phyloP scores from a whole-genome alignment of 2,797 vertebrate species.

The Sebastes miniatus region DNA sequence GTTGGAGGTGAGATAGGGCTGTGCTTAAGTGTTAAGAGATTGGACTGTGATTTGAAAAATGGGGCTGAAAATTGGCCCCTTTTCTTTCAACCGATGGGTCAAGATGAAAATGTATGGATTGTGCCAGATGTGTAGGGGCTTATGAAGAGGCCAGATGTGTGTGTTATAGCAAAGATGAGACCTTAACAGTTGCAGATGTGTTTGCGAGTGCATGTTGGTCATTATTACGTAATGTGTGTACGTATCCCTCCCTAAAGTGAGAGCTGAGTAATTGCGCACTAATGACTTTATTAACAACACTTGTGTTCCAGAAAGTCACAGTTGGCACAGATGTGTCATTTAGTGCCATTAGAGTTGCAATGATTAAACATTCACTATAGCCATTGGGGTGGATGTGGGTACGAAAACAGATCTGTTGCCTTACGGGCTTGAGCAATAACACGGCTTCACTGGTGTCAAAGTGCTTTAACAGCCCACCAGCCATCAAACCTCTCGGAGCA shows the following conservation, averaged over 20 bases:
- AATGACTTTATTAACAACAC: slow-evolving; percentile 70
- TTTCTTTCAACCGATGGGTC: not conserved
- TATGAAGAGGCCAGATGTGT: not conserved
- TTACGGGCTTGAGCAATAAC: slow-evolving; percentile 14
- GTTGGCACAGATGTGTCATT: slow-evolving; percentile 64
- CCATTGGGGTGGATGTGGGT: slow-evolving; percentile 2
- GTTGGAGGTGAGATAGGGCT: not conserved
- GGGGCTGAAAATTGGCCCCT: not conserved
- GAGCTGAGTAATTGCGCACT: slow-evolving; percentile 57
- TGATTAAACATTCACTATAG: slow-evolving; percentile 59
- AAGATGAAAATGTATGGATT: not conserved
- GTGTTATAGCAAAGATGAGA: not conserved
- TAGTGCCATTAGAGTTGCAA: slow-evolving; percentile 54
- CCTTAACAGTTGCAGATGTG: not conserved
- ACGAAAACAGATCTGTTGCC: not conserved
- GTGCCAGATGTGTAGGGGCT: not conserved
- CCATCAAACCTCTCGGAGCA: slow-evolving; percentile 28
- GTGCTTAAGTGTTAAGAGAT: not conserved
- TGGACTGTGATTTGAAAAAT: not conserved
- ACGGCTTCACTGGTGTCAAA: slow-evolving; percentile 6
- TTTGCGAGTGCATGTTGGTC: not conserved
- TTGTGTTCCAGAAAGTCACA: slow-evolving; percentile 67
- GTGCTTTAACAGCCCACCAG: slow-evolving; percentile 15
- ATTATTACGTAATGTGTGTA: slow-evolving; percentile 12
- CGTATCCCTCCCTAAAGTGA: slow-evolving; percentile 5